Evolutionary conservation across 2,113 vertebrate species (phyloP).

Genomic region (Sylvilagus bachmani): DNA sequence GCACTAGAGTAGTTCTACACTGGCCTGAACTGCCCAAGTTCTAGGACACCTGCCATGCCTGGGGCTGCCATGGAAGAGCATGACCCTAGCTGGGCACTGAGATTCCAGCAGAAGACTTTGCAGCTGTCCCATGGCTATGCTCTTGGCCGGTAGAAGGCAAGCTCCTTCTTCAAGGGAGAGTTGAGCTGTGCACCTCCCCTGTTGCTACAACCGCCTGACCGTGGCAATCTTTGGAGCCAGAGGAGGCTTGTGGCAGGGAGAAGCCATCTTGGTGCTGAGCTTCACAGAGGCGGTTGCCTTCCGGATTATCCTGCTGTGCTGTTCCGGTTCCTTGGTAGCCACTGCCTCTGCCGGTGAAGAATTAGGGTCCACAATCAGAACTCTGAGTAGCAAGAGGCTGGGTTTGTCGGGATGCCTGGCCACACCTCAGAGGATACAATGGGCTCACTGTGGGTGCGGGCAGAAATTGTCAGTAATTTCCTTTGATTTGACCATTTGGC

Average conservation of each 20-base stretch:
- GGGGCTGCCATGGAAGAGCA: background rate
- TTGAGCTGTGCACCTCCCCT: rapidly evolving
- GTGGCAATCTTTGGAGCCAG: background rate
- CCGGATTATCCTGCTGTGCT: background rate
- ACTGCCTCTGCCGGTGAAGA: background rate
- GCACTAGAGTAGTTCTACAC: no score
- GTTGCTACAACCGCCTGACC: background rate
- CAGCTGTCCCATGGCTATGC: background rate
- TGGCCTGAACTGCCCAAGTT: background rate
- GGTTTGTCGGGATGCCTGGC: background rate
- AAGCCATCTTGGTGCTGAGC: background rate
- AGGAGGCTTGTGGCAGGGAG: background rate
- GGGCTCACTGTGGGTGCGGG: background rate
- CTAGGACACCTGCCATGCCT: background rate
- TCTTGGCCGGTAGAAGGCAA: background rate
- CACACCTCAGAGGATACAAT: background rate
- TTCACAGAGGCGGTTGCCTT: background rate
- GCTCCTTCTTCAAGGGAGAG: background rate
- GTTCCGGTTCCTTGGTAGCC: background rate
- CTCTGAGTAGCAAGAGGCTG: background rate
- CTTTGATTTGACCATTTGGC: background rate
- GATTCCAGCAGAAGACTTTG: background rate
- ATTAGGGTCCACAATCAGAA: background rate
- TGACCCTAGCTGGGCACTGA: background rate
- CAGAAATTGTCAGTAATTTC: background rate